Conservation (phyloP, 2,113 vertebrate species). For the Empidonax traillii region DNA sequence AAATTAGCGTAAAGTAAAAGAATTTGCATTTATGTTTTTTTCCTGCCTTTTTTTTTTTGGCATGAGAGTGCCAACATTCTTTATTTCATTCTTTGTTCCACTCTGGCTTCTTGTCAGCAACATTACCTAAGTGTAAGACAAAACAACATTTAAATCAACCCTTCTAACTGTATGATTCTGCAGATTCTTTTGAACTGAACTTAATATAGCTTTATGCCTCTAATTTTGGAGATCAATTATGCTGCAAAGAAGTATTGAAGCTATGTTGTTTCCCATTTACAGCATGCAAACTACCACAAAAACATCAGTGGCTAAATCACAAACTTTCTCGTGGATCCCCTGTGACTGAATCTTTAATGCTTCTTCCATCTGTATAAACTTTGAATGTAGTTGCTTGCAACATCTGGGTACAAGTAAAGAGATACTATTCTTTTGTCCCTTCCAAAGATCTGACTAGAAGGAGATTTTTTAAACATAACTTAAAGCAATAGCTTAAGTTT, state of each 20-base stretch:
- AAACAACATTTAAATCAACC: background rate
- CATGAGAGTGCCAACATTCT: background rate
- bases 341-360: background rate
- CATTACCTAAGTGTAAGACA: background rate
- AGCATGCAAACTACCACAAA: background rate
- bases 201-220: background rate
- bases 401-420: background rate
- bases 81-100: background rate
- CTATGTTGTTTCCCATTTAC: background rate
- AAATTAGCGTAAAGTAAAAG: background rate
- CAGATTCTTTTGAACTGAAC: background rate
- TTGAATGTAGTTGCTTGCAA: background rate
- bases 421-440: background rate
- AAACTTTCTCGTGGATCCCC: background rate
- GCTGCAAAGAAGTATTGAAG: background rate
- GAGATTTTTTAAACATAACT: background rate
- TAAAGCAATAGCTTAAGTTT: background rate
- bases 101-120: background rate
- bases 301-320: background rate
- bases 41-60: fast-evolving
- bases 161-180: background rate
- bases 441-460: background rate
- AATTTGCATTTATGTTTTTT: background rate
- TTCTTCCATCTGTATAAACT: background rate
- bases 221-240: background rate